Conservation (phyloP, 2,113 vertebrate genomes). For the Pachypanchax playfairii region DNA sequence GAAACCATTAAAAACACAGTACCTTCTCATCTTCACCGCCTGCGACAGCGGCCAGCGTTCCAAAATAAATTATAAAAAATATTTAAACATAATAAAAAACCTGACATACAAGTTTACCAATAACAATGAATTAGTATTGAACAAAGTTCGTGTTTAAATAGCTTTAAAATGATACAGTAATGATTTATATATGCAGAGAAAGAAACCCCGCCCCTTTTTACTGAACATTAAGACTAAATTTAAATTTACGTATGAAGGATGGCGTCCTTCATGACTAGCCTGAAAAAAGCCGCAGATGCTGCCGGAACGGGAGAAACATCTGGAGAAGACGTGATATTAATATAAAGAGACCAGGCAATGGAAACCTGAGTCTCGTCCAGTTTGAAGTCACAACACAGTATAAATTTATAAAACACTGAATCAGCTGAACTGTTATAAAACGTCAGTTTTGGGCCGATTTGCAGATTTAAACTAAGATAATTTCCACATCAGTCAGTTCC, state of each 20-base stretch:
- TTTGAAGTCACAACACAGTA: neutral
- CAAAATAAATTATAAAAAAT: conserved; percentile 82
- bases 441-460: conserved; percentile 1
- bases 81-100: conserved; percentile 70
- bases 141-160: conserved; percentile 68
- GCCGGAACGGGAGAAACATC: neutral
- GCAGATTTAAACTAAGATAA: conserved; percentile 1
- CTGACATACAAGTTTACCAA: conserved; percentile 61
- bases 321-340: neutral
- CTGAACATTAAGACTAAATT: conserved; percentile 62
- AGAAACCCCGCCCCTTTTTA: conserved; percentile 52
- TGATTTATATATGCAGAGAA: conserved; percentile 33
- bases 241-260: conserved; percentile 42
- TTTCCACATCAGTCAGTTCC: neutral
- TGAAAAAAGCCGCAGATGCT: conserved; percentile 5
- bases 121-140: conserved; percentile 68
- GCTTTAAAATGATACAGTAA: conserved; percentile 68
- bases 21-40: conserved; percentile 66
- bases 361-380: conserved; percentile 4
- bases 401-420: neutral
- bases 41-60: conserved; percentile 69
- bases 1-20: conserved; percentile 60
- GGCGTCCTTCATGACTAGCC: neutral
- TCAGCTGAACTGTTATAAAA: conserved; percentile 4
- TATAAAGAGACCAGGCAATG: neutral